phyloP scores from a whole-genome alignment of 2,113 vertebrate genomes.

The Crotalus helleri region DNA sequence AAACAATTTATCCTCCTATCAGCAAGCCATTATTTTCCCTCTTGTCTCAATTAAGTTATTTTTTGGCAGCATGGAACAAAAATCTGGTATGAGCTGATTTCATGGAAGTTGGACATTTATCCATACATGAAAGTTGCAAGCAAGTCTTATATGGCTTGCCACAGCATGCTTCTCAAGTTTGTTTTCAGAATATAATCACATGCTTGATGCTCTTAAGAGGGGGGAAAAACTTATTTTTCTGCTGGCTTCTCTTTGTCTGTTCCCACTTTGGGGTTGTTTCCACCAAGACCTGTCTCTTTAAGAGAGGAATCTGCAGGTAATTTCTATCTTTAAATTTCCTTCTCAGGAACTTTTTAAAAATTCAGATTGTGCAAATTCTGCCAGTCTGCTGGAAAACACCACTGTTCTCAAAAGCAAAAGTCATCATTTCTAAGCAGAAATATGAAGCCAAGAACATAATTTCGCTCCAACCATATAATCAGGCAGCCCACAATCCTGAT shows the following conservation, averaged over 20 bases:
- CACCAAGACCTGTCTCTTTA: not conserved
- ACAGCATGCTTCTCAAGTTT: not conserved
- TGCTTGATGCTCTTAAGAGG: not conserved
- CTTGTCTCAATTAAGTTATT: too few relatives aligned
- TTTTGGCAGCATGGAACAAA: not conserved
- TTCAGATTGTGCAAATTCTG: not conserved
- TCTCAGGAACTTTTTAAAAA: not conserved
- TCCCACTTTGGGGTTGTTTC: not conserved
- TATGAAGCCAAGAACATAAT: not conserved
- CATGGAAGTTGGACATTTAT: not conserved
- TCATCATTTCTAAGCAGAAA: not conserved
- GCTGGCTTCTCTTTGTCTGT: not conserved
- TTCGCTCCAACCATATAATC: conserved; percentile 1
- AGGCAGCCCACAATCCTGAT: not conserved
- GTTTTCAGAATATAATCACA: not conserved
- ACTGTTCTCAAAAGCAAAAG: not conserved
- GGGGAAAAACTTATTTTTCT: too few relatives aligned
- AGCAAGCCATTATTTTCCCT: too few relatives aligned
- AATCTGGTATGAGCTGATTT: not conserved
- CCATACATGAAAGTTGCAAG: not conserved
- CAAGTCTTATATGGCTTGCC: not conserved
- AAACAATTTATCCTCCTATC: too few relatives aligned
- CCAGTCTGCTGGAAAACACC: not conserved
- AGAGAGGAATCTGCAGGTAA: not conserved
- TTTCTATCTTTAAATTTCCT: not conserved